Conservation (phyloP, 2,888 invertebrate species). For the Dolichomitus sp. region DNA sequence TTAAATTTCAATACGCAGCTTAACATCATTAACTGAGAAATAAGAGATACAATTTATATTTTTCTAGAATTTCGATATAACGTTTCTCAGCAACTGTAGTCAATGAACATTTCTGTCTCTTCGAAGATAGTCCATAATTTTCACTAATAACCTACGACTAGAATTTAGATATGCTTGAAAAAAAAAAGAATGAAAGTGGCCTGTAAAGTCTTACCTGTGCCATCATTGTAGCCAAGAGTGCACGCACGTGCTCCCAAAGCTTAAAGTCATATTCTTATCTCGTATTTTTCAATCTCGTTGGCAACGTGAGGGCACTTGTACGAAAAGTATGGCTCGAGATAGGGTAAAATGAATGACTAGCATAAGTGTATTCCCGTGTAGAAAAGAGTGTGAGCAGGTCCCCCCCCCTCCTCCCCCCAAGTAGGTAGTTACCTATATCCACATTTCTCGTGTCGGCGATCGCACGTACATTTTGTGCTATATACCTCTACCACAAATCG, state of each 20-base stretch:
- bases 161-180: neutral
- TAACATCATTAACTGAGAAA: too few relatives aligned
- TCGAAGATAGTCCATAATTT: neutral
- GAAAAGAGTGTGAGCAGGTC: slow-evolving; percentile 51
- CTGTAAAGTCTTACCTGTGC: neutral
- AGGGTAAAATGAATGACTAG: slow-evolving; percentile 81
- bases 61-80: too few relatives aligned
- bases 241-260: slow-evolving; percentile 34
- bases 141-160: neutral
- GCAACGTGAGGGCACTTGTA: slow-evolving; percentile 64
- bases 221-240: neutral
- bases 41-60: too few relatives aligned
- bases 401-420: neutral
- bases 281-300: slow-evolving; percentile 78
- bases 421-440: neutral
- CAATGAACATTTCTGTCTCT: neutral
- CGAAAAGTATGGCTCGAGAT: slow-evolving; percentile 77
- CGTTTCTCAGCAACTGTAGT: too few relatives aligned
- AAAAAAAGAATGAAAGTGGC: slow-evolving; percentile 23
- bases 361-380: slow-evolving; percentile 82
- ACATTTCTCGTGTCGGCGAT: slow-evolving; percentile 49
- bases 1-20: too few relatives aligned
- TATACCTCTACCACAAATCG: too few relatives aligned
- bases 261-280: slow-evolving; percentile 76
- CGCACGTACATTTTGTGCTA: slow-evolving; percentile 42